Base-by-base conservation (phyloP, 2,113 vertebrate genomes). In the Tachysurus vachellii region DNA sequence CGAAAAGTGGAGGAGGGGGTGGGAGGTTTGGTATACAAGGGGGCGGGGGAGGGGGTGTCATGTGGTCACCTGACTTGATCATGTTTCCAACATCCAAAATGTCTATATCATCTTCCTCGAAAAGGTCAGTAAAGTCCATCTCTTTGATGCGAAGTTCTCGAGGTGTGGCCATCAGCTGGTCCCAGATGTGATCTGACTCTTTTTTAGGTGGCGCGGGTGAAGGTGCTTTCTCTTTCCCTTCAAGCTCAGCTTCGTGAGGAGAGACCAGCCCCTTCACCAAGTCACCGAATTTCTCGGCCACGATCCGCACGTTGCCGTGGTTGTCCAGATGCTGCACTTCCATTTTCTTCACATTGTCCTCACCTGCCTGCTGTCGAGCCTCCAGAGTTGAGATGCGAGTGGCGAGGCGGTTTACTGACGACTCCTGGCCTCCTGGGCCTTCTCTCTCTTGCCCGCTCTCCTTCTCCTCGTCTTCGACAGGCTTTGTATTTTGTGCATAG, bases 171-270 rank as follows among this genome's bases (percentile, higher is more conserved):
- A 99, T 96, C 88, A 99, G 96, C 94, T 99, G 98, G 93, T 99
- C 98, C 98, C 98, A 99, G 93, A 99, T 99, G 75, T 98, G 96
- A 89, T 99, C 98, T 0, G 97, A 99, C 93, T 99, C 98, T 11
- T 97, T 95, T 91, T 95, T 95, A 0, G 93, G 92, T 0, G 93
- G 91, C 50, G 84, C 50, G 21, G 91, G 79, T 4, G 92, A 86
- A 0, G 91, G 82, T n/a, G 91, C 84, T 81, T 84, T 90, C 64
- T 92, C 93, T 84, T 95, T 97, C 84, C 95, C 96, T n/a, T 82
- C 87, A 14, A 88, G 87, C 89, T 97, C 97, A 0, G 85, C 83
- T 28, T 98, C 97, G 3, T 93, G 80, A 23, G 96, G 90, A 26
- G 92, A 86, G 0, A 89, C 7, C 4, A 96, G 91, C 31, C 95